Percentiles rank a stretch among this genome's conserved stretches.
These are phyloP conservation scores for Riptortus pedestris DNA, from an alignment of 1,140 invertebrate species.

Conservation along the genomic window DNA sequence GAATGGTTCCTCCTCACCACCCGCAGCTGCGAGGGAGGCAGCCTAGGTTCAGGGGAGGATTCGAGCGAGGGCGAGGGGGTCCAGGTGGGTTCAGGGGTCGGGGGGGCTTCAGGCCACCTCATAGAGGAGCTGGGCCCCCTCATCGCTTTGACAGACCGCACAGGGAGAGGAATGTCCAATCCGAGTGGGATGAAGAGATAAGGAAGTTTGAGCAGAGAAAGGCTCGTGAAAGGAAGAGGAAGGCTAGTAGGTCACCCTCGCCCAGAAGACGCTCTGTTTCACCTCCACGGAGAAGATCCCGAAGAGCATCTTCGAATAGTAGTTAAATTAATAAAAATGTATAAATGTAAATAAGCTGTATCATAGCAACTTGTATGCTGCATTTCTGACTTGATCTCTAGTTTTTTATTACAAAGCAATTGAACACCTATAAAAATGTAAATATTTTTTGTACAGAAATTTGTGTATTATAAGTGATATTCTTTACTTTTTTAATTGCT, in stretches of 20 bases:
- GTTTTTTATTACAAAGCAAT: constrained; percentile 6
- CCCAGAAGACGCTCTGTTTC: background rate
- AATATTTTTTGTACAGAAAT: background rate
- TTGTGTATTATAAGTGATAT: background rate
- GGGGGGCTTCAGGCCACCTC: background rate
- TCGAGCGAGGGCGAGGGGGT: background rate
- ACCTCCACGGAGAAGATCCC: background rate
- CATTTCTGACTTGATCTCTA: constrained; percentile 5
- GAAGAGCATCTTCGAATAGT: background rate
- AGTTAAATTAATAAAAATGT: constrained; percentile 3
- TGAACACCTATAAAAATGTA: background rate
- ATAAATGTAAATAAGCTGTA: constrained; percentile 5
- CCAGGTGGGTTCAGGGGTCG: background rate
- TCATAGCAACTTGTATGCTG: background rate
- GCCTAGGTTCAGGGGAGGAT: constrained; percentile 4
- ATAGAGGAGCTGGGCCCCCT: background rate
- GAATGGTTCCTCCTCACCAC: background rate
- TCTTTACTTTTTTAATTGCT: constrained; percentile 2
- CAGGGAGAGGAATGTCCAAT: constrained; percentile 21
- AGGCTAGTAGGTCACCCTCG: constrained; percentile 15
- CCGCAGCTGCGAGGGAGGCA: background rate
- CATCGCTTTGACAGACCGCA: background rate
- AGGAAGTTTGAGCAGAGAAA: constrained; percentile 30
- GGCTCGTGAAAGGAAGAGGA: constrained; percentile 16
- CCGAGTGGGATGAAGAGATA: constrained; percentile 32